Evolutionary conservation across 2,888 invertebrate genomes (phyloP).

Genomic region (Papilio protenor): DNA sequence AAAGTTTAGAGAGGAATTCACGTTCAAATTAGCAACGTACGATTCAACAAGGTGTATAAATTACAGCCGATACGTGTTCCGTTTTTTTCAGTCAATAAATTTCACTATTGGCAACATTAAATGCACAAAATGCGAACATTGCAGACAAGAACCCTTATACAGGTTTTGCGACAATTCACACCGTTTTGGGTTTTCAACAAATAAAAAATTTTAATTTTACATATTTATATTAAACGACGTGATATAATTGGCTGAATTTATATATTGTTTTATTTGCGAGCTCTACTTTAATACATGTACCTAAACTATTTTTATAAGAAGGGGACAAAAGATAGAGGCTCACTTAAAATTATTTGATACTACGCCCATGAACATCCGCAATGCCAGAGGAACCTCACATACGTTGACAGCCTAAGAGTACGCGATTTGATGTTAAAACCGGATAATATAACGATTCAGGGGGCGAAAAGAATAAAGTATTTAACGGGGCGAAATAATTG

Average conservation of each 20-base stretch:
- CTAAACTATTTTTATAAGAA: too few species aligned
- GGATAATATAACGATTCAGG: too few species aligned
- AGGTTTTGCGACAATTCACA: background rate
- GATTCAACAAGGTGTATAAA: slow-evolving; percentile 10
- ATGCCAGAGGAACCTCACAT: too few species aligned
- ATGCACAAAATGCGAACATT: slow-evolving; percentile 3
- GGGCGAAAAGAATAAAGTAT: too few species aligned
- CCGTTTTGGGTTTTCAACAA: slow-evolving; percentile 9
- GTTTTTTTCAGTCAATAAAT: slow-evolving; percentile 32
- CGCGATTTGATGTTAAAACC: too few species aligned
- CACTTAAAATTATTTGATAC: too few species aligned
- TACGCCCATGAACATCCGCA: too few species aligned
- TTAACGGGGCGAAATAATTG: too few species aligned
- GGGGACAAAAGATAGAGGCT: too few species aligned
- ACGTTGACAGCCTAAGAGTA: too few species aligned
- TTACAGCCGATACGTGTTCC: slow-evolving; percentile 11
- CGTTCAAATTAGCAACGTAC: background rate
- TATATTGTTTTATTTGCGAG: background rate
- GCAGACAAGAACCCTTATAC: slow-evolving; percentile 17
- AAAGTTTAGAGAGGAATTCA: background rate
- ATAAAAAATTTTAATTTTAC: background rate
- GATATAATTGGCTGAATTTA: background rate
- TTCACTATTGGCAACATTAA: slow-evolving; percentile 24
- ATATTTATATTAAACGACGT: background rate
- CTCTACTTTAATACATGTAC: too few species aligned